Conservation (phyloP, 2,797 vertebrate genomes). For the Lagodon rhomboides region DNA sequence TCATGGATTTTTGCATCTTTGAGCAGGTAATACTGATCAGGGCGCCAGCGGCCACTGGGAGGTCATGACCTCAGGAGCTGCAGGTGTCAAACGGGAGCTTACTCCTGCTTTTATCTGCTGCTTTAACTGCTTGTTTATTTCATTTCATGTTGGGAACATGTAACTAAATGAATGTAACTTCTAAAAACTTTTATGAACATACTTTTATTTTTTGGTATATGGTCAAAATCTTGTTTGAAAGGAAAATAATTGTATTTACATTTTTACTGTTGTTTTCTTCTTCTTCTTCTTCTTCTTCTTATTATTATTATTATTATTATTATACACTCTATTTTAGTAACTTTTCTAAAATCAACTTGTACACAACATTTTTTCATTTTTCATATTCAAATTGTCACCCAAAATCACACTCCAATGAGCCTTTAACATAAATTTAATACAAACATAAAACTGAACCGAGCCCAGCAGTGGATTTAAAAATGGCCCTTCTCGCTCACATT, state of each 20-base stretch:
- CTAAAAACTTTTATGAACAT: too few species aligned
- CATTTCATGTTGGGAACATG: not conserved
- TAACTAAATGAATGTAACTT: not conserved
- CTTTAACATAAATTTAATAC: not conserved
- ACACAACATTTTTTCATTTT: too few species aligned
- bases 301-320: too few species aligned
- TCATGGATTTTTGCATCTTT: not conserved
- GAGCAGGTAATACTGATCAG: not conserved
- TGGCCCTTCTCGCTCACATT: not conserved
- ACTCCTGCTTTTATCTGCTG: too few species aligned
- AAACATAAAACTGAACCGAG: not conserved
- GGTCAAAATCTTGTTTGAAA: not conserved
- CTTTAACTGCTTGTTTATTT: too few species aligned
- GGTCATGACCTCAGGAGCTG: not conserved
- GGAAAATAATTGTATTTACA: too few species aligned
- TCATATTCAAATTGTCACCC: too few species aligned
- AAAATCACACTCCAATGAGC: not conserved
- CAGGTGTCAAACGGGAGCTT: not conserved
- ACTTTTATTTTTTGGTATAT: not conserved
- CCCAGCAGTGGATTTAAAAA: conserved; percentile 23
- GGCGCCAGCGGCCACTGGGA: not conserved
- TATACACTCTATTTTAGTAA: too few species aligned
- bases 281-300: too few species aligned
- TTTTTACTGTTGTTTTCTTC: too few species aligned
- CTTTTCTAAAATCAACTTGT: too few species aligned